These are phyloP conservation scores for Brachymystax lenok DNA, from an alignment of 2,797 vertebrate species.

Conservation along the genomic window DNA sequence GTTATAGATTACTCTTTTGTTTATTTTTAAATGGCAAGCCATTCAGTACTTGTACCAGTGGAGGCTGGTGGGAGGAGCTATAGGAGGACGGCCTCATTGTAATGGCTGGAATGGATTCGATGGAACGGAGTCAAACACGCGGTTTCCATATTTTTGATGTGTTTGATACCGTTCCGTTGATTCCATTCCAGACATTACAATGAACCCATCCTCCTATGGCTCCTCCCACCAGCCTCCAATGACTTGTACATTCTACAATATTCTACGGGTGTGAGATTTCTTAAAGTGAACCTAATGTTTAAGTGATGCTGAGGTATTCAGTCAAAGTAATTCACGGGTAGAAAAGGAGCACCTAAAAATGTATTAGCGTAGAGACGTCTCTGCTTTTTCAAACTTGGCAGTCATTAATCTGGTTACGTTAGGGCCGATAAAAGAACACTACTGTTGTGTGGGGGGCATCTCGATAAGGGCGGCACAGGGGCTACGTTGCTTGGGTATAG, in stretches of 20 bases:
- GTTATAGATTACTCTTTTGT: slow-evolving; percentile 33
- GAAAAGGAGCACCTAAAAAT: slow-evolving; percentile 52
- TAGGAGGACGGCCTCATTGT: no score
- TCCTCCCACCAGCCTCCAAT: no score
- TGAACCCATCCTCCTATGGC: no score
- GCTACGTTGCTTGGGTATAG: slow-evolving; percentile 7
- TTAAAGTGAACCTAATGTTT: slow-evolving; percentile 85
- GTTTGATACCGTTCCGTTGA: no score
- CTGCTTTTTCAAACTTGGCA: slow-evolving; percentile 40
- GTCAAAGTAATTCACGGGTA: slow-evolving; percentile 64
- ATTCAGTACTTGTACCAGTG: no score
- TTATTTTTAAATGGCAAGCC: slow-evolving; percentile 33
- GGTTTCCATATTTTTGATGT: no score
- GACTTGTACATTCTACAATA: slow-evolving; percentile 87
- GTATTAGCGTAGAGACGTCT: slow-evolving; percentile 49
- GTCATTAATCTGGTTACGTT: slow-evolving; percentile 32
- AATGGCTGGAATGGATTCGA: no score
- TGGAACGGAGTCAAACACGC: no score
- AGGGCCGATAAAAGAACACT: slow-evolving; percentile 46
- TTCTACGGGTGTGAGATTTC: slow-evolving; percentile 82
- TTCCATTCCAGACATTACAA: no score
- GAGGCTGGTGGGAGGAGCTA: no score
- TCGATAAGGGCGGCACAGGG: slow-evolving; percentile 33
- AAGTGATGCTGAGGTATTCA: slow-evolving; percentile 95
- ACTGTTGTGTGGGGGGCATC: slow-evolving; percentile 21